Evolutionary conservation across 2,888 invertebrate genomes (phyloP).

Genomic region (Dynastes grantii): DNA sequence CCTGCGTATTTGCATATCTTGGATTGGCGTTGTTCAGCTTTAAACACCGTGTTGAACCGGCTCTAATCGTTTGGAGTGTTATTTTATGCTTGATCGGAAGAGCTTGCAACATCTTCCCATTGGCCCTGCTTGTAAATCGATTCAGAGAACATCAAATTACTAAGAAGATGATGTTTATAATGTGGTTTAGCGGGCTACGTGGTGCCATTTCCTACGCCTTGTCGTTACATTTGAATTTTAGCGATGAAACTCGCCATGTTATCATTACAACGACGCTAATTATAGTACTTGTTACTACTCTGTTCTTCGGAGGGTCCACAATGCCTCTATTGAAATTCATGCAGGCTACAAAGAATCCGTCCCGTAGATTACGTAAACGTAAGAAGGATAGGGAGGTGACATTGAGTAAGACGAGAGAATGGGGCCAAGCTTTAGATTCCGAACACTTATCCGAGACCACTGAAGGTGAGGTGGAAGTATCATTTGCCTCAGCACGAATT

Average conservation of each 20-base stretch:
- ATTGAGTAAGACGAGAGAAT: slow-evolving; percentile 97
- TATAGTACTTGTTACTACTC: slow-evolving; percentile 95
- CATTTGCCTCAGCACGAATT: slow-evolving; percentile 85
- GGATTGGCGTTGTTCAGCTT: slow-evolving; percentile 96
- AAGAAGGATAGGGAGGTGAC: slow-evolving; percentile 85
- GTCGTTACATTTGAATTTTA: slow-evolving; percentile 94
- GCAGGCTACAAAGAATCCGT: slow-evolving; percentile 78
- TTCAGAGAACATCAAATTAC: slow-evolving; percentile 99
- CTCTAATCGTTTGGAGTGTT: slow-evolving; percentile 95
- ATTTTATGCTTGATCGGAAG: slow-evolving; percentile 93
- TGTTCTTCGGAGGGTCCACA: slow-evolving; percentile 96
- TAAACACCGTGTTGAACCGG: slow-evolving; percentile 91
- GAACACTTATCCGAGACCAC: slow-evolving; percentile 94
- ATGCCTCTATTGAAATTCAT: slow-evolving; percentile 97
- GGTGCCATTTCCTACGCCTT: slow-evolving; percentile 99
- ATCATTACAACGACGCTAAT: slow-evolving; percentile 99
- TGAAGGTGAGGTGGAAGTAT: slow-evolving; percentile 93
- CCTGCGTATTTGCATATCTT: slow-evolving; percentile 98
- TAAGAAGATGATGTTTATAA: slow-evolving; percentile 98
- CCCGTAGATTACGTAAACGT: slow-evolving; percentile 73
- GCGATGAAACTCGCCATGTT: slow-evolving; percentile 95
- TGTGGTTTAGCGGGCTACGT: slow-evolving; percentile 98
- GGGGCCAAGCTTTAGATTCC: slow-evolving; percentile 96
- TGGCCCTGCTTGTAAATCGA: slow-evolving; percentile 93
- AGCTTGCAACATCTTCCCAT: slow-evolving; percentile 97